These are phyloP conservation scores for Donacobius atricapilla DNA, from an alignment of 2,113 vertebrate species.

Conservation along the genomic window DNA sequence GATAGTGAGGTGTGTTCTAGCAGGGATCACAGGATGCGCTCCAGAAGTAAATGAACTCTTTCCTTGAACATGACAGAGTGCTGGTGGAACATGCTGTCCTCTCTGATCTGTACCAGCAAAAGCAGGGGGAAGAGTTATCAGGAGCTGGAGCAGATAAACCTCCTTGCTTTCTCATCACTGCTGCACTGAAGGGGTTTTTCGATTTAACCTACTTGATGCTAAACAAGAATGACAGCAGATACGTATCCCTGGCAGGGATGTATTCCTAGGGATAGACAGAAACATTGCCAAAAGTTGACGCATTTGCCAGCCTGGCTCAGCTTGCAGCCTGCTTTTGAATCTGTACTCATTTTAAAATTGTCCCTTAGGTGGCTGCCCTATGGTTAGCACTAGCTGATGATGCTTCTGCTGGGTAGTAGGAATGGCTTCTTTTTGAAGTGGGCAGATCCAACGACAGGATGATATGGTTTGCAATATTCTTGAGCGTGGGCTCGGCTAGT, in stretches of 20 bases:
- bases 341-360: not conserved
- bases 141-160: not conserved
- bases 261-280: too few relatives aligned
- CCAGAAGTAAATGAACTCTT: accelerated
- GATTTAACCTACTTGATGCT: not conserved
- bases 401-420: not conserved
- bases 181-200: not conserved
- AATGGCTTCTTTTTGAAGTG: not conserved
- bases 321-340: not conserved
- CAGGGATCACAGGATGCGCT: accelerated
- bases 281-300: accelerated
- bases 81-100: not conserved
- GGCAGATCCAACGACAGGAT: not conserved
- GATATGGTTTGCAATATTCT: accelerated
- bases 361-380: not conserved
- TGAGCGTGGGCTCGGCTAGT: not conserved
- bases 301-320: not conserved
- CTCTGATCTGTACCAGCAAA: not conserved
- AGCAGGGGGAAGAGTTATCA: not conserved
- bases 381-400: accelerated
- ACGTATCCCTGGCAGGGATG: accelerated
- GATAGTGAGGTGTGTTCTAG: not conserved
- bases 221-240: not conserved
- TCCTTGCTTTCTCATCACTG: not conserved
- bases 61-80: accelerated